Base-by-base conservation (phyloP, 2,797 vertebrate genomes). In the Pyrocephalus nanus region DNA sequence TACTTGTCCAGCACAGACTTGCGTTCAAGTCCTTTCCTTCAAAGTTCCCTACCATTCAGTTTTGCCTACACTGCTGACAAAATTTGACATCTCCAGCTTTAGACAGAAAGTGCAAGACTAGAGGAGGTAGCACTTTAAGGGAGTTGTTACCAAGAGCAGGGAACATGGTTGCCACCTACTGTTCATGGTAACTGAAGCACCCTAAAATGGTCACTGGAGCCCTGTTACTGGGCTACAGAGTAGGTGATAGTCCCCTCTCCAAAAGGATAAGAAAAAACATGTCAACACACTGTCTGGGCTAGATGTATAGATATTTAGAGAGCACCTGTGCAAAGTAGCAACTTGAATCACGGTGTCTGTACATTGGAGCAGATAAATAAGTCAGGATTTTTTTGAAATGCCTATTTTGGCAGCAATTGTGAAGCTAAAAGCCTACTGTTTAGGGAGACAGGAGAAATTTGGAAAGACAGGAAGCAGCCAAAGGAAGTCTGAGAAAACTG, bases 141-240 rank as follows among this genome's bases (percentile, higher is more conserved):
- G 22, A 32, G 12, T 48, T 84, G 30, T 34, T 57, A 57, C 13
- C 22, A 70, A 66, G 55, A 79, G 47, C 30, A 70, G 94, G 86
- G 80, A 87, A 26, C 55, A 73, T 94, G 77, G 86, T 96, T 95
- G 92, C 91, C 95, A 94, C 58, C 88, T 95, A 22, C 92, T 95
- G 86, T 87, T 85, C 60, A 34, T 87, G 91, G 87, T 54, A 94
- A 91, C 42, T 45, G 53, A 71, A 90, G 12, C 27, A 67, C 57
- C 19, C 27, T 50, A 38, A 36, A 88, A 83, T 65, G 2, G 3
- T 38, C n/a, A 29, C 29, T n/a, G 12, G 16, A 67, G 58, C 27
- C 29, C 29, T 61, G 21, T 21, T 23, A 19, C 22, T 9, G n/a
- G 66, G 19, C 27, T 74, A 34, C 32, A 14, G 27, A 29, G 12